Evolutionary conservation across 2,888 invertebrate species (phyloP), one percentile per base, ranked within the genome.

Genomic region (Mythimna lalbum): DNA sequence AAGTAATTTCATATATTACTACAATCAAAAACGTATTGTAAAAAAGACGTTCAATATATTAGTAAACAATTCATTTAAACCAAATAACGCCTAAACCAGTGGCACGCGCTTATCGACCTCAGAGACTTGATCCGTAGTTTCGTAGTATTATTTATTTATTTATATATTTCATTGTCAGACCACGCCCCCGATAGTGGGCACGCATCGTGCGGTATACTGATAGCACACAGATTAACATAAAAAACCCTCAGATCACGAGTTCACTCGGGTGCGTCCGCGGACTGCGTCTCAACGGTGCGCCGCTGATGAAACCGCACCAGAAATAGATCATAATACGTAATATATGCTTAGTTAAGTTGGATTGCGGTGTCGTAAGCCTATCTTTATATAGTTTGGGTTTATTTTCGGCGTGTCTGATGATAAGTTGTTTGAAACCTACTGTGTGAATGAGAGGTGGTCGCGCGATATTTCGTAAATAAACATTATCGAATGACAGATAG

Each of bases 251-350:
- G n/a, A 36, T 65, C 78, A 65, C 68, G 68, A 76, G 64, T 57
- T 59, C 47, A 33, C 59, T 72, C 72, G n/a, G 63, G 64, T 65
- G 36, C 60, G 78, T 50, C 49, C 50, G 43, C 10, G 50, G 9
- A 6, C 21, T 39, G 9, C 52, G 77, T 43, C 21, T 55, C 39
- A 39, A 7, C 23, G 31, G 39, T 50, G 43, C 3, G 52, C 2
- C 9, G 6, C 65, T 80, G 78, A 78, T 76, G 81, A 61, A 76
- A 78, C 47, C 36, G 39, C n/a, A 53, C 81, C 63, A 68, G 72
- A 77, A 68, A 81, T 68, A 79, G 68, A 65, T 7, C 47, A 10
- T 33, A 43, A 43, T 43, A 43, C 43, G 19, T 43, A 43, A 19
- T 19, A 19, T 14, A 17, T 19, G 52, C 73, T 81, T 66, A 64